phyloP scores from a whole-genome alignment of 2,888 invertebrate genomes.

The Bedellia somnulentella region DNA sequence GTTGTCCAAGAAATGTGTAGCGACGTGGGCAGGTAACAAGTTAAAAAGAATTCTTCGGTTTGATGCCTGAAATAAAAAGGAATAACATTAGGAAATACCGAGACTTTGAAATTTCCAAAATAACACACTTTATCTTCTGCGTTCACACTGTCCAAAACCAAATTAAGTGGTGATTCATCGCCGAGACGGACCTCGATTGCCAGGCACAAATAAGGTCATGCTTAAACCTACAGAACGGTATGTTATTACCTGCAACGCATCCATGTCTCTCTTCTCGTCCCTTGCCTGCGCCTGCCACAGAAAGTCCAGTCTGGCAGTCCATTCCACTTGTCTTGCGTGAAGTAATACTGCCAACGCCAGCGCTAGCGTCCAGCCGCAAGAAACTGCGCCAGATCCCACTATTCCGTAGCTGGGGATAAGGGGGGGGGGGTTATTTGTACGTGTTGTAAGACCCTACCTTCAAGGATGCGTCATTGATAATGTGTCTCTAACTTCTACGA shows the following conservation, averaged over 20 bases:
- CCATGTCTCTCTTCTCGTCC: constrained; percentile 91
- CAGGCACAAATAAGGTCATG: too few relatives aligned
- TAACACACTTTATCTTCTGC: too few relatives aligned
- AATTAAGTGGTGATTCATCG: too few relatives aligned
- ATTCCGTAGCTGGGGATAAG: constrained; percentile 22
- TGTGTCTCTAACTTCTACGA: too few relatives aligned
- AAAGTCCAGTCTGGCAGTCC: constrained; percentile 85
- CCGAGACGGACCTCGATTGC: too few relatives aligned
- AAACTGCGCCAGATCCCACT: constrained; percentile 76
- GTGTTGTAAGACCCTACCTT: too few relatives aligned
- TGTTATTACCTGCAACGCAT: constrained; percentile 20
- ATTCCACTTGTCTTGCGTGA: constrained; percentile 85
- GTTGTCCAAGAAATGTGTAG: constrained; percentile 88
- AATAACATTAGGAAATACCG: too few relatives aligned
- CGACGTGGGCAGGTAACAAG: constrained; percentile 87
- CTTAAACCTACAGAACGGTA: too few relatives aligned
- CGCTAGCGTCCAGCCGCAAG: constrained; percentile 78
- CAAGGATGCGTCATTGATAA: too few relatives aligned
- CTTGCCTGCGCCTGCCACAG: constrained; percentile 84
- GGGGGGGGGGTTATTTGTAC: neutral
- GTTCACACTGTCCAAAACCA: too few relatives aligned
- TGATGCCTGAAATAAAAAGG: constrained; percentile 60
- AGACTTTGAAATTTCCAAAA: too few relatives aligned
- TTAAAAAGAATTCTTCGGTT: constrained; percentile 88
- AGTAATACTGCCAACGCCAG: constrained; percentile 81